phyloP scores from a whole-genome alignment of 2,797 vertebrate genomes.

The Sebastes kiyomatsui region DNA sequence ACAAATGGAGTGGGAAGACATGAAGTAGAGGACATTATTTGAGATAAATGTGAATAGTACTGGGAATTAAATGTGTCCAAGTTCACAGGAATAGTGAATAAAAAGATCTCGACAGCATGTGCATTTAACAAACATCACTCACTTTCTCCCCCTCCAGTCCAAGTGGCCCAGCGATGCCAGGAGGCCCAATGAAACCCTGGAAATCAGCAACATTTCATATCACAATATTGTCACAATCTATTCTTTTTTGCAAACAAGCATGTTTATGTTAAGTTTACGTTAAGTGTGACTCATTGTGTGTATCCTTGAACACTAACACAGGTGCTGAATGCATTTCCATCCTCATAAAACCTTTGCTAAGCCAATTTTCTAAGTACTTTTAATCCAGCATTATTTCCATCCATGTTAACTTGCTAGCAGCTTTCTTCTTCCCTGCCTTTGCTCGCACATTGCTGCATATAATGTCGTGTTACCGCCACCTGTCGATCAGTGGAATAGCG shows the following conservation, averaged over 20 bases:
- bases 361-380: background rate
- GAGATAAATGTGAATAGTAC: background rate
- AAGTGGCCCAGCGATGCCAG: conserved; percentile 88
- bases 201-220: conserved; percentile 37
- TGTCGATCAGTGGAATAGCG: background rate
- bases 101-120: background rate
- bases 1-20: background rate
- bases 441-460: background rate
- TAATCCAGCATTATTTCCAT: background rate
- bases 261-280: no score
- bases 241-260: background rate
- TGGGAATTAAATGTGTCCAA: background rate
- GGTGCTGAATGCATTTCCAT: no score
- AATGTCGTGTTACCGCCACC: background rate
- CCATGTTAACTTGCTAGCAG: background rate
- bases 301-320: background rate
- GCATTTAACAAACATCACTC: conserved; percentile 58
- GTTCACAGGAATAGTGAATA: background rate
- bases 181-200: conserved; percentile 95
- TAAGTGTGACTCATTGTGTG: no score
- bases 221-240: background rate
- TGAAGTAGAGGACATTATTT: background rate
- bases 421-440: background rate
- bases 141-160: conserved; percentile 94
- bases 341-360: no score